phyloP scores from a whole-genome alignment of 2,888 invertebrate species.

The Latrodectus elegans region DNA sequence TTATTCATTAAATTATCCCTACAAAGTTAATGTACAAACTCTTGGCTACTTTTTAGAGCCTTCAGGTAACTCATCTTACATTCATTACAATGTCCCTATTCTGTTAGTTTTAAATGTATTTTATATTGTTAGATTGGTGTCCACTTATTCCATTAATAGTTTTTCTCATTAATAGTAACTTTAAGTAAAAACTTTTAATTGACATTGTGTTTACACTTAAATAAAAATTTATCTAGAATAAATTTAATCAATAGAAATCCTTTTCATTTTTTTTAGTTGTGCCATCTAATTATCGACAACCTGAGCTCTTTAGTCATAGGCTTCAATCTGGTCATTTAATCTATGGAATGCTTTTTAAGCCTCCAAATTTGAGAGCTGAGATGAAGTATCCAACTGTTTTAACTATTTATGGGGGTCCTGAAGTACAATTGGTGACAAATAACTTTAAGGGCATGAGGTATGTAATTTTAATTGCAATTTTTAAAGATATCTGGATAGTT shows the following conservation, averaged over 20 bases:
- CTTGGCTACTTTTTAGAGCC: slow-evolving; percentile 84
- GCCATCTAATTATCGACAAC: slow-evolving; percentile 75
- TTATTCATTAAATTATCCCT: slow-evolving; percentile 46
- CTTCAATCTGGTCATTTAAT: slow-evolving; percentile 82
- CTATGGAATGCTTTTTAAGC: slow-evolving; percentile 91
- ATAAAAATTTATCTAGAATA: not conserved
- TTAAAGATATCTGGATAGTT: no score
- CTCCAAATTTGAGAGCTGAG: slow-evolving; percentile 76
- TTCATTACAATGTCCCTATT: no score
- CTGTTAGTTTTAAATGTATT: no score
- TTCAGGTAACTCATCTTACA: slow-evolving; percentile 74
- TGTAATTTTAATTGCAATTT: slow-evolving; percentile 59
- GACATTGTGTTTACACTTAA: not conserved
- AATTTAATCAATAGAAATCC: not conserved
- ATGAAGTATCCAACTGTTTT: slow-evolving; percentile 91
- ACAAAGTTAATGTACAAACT: slow-evolving; percentile 75
- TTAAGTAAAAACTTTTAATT: not conserved
- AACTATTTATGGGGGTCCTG: slow-evolving; percentile 98
- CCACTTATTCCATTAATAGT: no score
- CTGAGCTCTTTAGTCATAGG: slow-evolving; percentile 83
- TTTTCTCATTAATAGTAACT: no score
- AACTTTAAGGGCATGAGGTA: slow-evolving; percentile 85
- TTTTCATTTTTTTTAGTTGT: slow-evolving; percentile 26
- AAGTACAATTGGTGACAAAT: slow-evolving; percentile 97
- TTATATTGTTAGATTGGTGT: no score